Base-by-base conservation (phyloP, 2,888 invertebrate species). In the Oligia strigilis region DNA sequence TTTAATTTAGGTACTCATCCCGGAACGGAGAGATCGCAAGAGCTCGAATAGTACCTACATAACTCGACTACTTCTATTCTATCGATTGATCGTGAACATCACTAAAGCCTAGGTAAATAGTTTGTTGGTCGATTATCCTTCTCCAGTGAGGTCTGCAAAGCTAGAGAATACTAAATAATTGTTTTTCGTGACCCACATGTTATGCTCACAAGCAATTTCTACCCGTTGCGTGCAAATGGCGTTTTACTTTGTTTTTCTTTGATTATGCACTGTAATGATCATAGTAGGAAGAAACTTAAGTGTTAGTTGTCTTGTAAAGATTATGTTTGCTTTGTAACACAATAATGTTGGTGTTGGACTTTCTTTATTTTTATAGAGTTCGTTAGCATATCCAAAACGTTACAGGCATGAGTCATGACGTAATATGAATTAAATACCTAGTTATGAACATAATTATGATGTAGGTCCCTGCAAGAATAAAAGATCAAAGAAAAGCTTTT, bases 171-270 rank as follows among this genome's bases (percentile, higher is more conserved):
- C 80, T 65, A 86, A 81, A 80, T 93, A 92, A 93, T 93, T 93
- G 92, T 91, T 91, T 91, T 92, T 92, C 91, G 91, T 92, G 92
- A 91, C 90, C 90, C 89, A 92, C 88, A 89, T 85, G 83, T 86
- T 78, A 81, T 72, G 81, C 79, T 70, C 46, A 64, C 72, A 17
- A 62, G 83, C 85, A 84, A 85, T 88, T 89, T 81, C 58, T 65
- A 74, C n/a, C 58, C 49, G n/a, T 70, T 75, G 80, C 88, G 89
- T 86, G 88, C 78, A 72, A 19, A 84, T 40, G 52, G 13, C 60
- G 29, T 13, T 43, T 77, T 66, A 29, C 36, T 62, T 78, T 49
- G 46, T 65, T 80, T 83, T 78, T 75, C 43, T 23, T 65, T 46
- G 43, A n/a, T 13, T 36, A 43, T 64, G 14, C 58, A 43, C 17